Evolutionary conservation across 1,140 invertebrate genomes (phyloP).

Genomic region (Calephelis nemesis): DNA sequence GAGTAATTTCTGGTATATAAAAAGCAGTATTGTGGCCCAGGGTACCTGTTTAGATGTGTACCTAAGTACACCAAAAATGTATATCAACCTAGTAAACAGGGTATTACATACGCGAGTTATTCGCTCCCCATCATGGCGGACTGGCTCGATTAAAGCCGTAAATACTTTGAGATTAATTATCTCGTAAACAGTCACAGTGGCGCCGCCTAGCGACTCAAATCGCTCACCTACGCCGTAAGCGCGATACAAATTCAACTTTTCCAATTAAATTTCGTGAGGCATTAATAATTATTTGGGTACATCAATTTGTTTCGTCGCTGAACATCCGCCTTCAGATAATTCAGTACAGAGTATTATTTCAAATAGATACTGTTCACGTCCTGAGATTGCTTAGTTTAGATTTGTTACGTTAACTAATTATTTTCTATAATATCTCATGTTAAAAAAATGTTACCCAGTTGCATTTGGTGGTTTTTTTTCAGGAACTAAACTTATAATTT

Average conservation of each 20-base stretch:
- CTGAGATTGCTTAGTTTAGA: conserved; percentile 28
- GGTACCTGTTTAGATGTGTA: background rate
- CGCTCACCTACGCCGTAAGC: conserved; percentile 77
- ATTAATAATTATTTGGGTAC: conserved; percentile 81
- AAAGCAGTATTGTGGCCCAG: too few relatives aligned
- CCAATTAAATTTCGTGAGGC: conserved; percentile 81
- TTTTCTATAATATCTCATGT: background rate
- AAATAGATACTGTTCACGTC: conserved; percentile 32
- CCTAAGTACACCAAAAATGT: background rate
- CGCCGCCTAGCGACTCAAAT: conserved; percentile 60
- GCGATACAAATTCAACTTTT: conserved; percentile 80
- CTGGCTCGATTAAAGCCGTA: conserved; percentile 78
- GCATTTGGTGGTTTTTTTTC: too few relatives aligned
- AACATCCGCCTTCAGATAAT: conserved; percentile 51
- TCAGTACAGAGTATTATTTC: conserved; percentile 27
- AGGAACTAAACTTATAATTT: too few relatives aligned
- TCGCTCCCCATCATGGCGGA: conserved; percentile 64
- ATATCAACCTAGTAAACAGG: conserved; percentile 23
- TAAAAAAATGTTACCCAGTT: background rate
- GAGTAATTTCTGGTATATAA: too few relatives aligned
- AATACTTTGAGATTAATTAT: conserved; percentile 79
- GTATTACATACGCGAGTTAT: conserved; percentile 57
- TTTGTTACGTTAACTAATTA: background rate
- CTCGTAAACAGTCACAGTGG: conserved; percentile 75
- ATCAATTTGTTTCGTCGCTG: conserved; percentile 79